These are phyloP conservation scores for Macroglossus sobrinus DNA, from an alignment of 2,113 vertebrate species.

Conservation along the genomic window DNA sequence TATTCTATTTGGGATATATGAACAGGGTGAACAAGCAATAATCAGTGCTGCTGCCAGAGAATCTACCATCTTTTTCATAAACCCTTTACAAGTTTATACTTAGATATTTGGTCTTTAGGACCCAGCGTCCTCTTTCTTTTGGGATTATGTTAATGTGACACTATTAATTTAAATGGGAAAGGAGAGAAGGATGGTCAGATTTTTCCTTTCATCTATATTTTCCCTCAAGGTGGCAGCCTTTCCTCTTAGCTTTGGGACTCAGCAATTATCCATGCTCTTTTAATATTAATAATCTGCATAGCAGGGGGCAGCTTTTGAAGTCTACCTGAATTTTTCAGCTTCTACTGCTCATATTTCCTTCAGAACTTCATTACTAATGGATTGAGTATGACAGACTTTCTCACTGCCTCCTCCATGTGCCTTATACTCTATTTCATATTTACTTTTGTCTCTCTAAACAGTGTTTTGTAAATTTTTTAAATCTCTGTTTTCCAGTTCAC, in stretches of 20 bases:
- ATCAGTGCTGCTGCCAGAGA: background rate
- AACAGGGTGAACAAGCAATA: background rate
- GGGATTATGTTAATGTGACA: background rate
- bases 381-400: background rate
- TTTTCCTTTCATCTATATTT: conserved; percentile 66
- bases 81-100: background rate
- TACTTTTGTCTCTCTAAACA: conserved; percentile 14
- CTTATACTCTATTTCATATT: background rate
- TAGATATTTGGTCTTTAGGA: background rate
- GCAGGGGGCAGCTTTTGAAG: conserved; percentile 61
- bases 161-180: conserved; percentile 4
- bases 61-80: too few species aligned
- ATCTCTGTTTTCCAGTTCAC: conserved; percentile 46
- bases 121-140: background rate
- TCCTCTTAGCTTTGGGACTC: background rate
- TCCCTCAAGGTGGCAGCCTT: conserved; percentile 26
- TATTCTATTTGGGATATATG: background rate
- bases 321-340: conserved; percentile 43
- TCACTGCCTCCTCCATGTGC: background rate
- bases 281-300: conserved; percentile 57
- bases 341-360: background rate
- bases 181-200: background rate
- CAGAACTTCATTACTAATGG: background rate
- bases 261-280: conserved; percentile 2
- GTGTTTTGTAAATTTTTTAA: background rate